Evolutionary conservation across 2,113 vertebrate genomes (phyloP).

Genomic region (Parus major): DNA sequence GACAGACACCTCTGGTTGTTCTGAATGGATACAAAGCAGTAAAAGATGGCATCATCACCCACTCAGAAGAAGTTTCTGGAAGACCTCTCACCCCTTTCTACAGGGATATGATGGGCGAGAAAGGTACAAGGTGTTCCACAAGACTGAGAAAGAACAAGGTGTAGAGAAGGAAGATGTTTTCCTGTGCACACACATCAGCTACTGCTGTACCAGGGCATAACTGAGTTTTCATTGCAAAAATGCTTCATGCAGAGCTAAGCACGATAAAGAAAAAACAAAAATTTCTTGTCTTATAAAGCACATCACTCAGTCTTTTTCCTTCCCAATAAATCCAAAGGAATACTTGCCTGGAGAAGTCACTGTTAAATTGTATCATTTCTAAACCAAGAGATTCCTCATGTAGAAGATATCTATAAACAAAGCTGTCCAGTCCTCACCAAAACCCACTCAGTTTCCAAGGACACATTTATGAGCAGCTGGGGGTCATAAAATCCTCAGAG

Average conservation of each 20-base stretch:
- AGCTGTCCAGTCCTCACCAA: not conserved
- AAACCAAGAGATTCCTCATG: not conserved
- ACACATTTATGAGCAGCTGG: not conserved
- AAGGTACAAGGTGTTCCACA: constrained; percentile 31
- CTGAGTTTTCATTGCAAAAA: not conserved
- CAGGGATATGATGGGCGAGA: constrained; percentile 62
- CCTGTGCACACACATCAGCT: not conserved
- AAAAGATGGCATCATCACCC: constrained; percentile 62
- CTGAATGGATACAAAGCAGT: constrained; percentile 63
- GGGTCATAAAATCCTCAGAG: not conserved
- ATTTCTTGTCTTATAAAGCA: not conserved
- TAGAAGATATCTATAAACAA: not conserved
- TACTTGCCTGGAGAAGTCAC: not conserved
- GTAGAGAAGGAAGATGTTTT: not conserved
- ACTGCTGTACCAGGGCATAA: not conserved
- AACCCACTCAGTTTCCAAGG: not conserved
- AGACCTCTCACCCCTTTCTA: constrained; percentile 63
- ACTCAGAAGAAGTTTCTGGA: constrained; percentile 52
- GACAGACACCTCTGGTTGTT: constrained; percentile 54
- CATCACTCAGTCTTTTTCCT: not conserved
- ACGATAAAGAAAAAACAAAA: not conserved
- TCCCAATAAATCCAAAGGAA: not conserved
- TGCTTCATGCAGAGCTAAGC: not conserved
- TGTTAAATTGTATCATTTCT: not conserved
- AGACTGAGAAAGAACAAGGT: not conserved